Base-by-base conservation (phyloP, 2,888 invertebrate species). In the Adineta ricciae region DNA sequence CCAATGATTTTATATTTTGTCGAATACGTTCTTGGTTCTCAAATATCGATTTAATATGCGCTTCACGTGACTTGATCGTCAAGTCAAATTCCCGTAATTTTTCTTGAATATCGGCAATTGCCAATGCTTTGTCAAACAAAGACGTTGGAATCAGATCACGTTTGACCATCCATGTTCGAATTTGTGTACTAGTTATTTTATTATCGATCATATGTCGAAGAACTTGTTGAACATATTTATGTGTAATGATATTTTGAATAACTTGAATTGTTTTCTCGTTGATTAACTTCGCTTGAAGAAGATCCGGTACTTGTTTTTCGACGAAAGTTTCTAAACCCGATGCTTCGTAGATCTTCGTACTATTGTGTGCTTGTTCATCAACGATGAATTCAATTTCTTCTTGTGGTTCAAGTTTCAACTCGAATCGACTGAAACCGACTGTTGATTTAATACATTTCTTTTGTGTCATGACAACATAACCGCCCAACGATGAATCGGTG, bases 1-100 rank as follows among this genome's bases (percentile, higher is more conserved):
- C 78, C 14, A 41, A 78, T 78, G 78, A 78, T 78, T 78, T 78
- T 14, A 78, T 78, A 78, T 78, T 78, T 41, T 78, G 41, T 78
- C 78, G 16, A n/a, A 78, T 41, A n/a, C 78, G 38, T 21, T 78
- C 78, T 78, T 78, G 78, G 41, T 78, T 78, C n/a, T 38, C 41
- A 78, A 78, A 78, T n/a, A 78, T 78, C 11, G 73, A 73, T 38
- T 73, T 73, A 73, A 73, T 73, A 73, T 41, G 41, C 41, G 41
- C 24, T 41, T 78, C 41, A 41, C 24, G 41, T 2, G 38, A 78
- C 41, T 78, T 41, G n/a, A 78, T 78, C 41, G 4, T 21, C 41
- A 21, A 19, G 4, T 78, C 41, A 5, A 78, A 24, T 21, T 78
- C 73, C 21, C 38, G 36, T 41, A 41, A 24, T 21, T 1, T 21